Evolutionary conservation across 2,113 vertebrate species (phyloP).

Genomic region (Steatornis caripensis): DNA sequence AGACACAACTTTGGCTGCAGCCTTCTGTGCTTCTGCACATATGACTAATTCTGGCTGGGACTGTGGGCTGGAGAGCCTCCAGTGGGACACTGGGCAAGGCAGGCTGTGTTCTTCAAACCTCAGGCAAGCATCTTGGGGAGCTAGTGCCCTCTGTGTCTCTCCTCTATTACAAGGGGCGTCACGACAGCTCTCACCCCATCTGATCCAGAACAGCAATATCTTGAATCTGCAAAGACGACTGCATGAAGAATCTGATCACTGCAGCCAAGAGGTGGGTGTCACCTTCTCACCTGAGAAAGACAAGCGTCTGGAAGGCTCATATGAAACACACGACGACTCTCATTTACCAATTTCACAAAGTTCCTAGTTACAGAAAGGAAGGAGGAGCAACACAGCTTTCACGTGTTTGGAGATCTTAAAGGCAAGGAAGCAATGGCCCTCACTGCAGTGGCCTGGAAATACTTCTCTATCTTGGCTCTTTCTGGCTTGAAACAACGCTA

Average conservation of each 20-base stretch:
- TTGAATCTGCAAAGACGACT: not conserved
- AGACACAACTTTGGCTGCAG: not conserved
- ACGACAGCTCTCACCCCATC: accelerated
- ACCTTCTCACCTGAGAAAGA: not conserved
- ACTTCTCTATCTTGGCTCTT: not conserved
- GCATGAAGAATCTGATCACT: not conserved
- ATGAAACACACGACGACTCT: not conserved
- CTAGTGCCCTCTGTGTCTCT: not conserved
- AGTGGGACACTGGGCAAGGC: not conserved
- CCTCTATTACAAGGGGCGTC: not conserved
- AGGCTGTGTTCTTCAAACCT: not conserved
- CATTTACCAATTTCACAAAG: not conserved
- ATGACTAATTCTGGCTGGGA: not conserved
- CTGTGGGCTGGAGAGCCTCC: not conserved
- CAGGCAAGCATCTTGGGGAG: not conserved
- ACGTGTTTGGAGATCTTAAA: not conserved
- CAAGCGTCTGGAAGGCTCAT: not conserved
- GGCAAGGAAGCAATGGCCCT: not conserved
- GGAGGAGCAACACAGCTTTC: not conserved
- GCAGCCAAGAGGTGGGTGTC: not conserved
- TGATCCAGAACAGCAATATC: not conserved
- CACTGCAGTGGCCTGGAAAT: not conserved
- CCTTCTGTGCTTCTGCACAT: not conserved
- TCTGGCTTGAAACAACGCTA: not conserved
- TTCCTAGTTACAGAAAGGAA: not conserved